Evolutionary conservation across 2,888 invertebrate species (phyloP), one percentile per base, ranked within the genome.

Genomic region (Phalera bucephala): DNA sequence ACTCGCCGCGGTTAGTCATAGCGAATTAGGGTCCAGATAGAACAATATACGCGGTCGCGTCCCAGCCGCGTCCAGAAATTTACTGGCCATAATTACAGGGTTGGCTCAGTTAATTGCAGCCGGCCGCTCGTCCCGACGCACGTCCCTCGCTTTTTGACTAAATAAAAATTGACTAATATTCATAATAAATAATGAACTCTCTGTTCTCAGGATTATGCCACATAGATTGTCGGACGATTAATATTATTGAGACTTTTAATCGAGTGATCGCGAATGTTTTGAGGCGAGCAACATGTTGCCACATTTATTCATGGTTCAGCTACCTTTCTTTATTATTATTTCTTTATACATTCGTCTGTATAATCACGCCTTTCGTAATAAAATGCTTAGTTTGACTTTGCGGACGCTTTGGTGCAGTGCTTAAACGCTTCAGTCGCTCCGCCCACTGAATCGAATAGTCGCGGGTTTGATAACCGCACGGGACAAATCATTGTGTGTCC

Each of bases 31-130:
- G n/a, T n/a, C n/a, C 61, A 80, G 86, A 88, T 84, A 88, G 84
- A 87, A 84, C 84, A 85, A 85, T 86, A 84, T 78, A 78, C 60
- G 66, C 62, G 58, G 70, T 62, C 71, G 67, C 63, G 73, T 72
- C 70, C 80, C 83, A 88, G 91, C 91, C 91, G 91, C 91, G 91
- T 93, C 92, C 91, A 92, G 92, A 93, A 93, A 94, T 94, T 94
- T 94, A 94, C 94, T 93, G 94, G 91, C 93, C 93, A 93, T 94
- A 94, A 94, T 94, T 94, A 94, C 93, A 94, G 94, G 94, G 94
- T 94, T 92, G 91, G 86, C 91, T 91, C 92, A 93, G 93, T 94
- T 94, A 94, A 94, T 94, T 94, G 94, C 93, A 93, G 93, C 81
- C 91, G 82, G 87, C 27, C 25, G 60, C 68, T 66, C 76, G 76